Base-by-base conservation (phyloP, 2,888 invertebrate genomes). In the Lochmaea crataegi region DNA sequence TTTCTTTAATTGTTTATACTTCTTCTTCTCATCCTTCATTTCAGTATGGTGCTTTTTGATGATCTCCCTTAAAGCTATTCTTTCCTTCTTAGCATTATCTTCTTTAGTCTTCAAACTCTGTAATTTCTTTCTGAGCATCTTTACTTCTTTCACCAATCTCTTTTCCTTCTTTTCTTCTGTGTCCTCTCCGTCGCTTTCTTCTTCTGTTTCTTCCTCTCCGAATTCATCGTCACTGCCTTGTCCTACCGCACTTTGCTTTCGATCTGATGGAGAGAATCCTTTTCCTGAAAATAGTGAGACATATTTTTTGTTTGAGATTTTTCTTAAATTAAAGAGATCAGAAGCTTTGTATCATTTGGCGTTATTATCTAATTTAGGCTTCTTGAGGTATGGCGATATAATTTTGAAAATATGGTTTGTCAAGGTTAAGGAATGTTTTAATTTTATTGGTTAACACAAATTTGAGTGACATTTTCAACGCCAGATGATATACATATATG, bases 1-100 rank as follows among this genome's bases (percentile, higher is more conserved):
- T 78, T 94, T 94, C 85, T 96, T 94, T 57, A 96, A 86, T 79
- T 91, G 91, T 83, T 93, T 94, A 86, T 93, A 95, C 86, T 94
- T 94, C 82, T 92, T 92, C 83, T 94, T 94, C 81, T 95, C 96
- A 56, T 93, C 93, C 81, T 92, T 93, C 68, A 95, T 90, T 68
- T 92, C 90, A 10, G 90, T 90, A 80, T 95, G 94, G 84, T 94
- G 92, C 83, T 94, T 94, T 82, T 94, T 95, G 84, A 96, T 92
- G 71, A 94, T 91, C 83, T 94, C 93, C 81, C 94, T 94, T 70
- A 94, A 89, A 14, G 91, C 94, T 82, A 91, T 89, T 76, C 96
- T 89, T 82, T 96, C 96, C 83, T 92, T 92, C 82, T 93, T 92
- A 80, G 95, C 94, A 75, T 93, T 90, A 74, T 88, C 88, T 77